Conservation (phyloP, 2,113 vertebrate species). For the Plestiodon gilberti region DNA sequence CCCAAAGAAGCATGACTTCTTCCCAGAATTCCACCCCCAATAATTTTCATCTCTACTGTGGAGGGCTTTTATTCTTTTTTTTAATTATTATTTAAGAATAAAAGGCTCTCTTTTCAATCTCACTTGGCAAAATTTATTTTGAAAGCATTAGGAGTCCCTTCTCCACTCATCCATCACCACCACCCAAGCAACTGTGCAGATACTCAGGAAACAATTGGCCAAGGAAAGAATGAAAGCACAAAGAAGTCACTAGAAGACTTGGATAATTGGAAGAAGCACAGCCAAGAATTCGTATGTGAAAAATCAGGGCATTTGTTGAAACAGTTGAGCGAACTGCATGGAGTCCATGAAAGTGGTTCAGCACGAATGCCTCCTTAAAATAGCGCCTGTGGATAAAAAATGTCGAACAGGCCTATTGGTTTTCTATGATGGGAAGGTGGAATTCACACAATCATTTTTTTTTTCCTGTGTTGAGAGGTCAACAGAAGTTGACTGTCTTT, state of each 20-base stretch:
- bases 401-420: neutral
- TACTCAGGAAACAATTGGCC: slow-evolving; percentile 49
- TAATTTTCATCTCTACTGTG: slow-evolving; percentile 67
- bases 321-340: neutral
- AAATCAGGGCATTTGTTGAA: slow-evolving; percentile 1
- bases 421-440: neutral
- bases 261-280: slow-evolving; percentile 13
- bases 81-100: slow-evolving; percentile 49
- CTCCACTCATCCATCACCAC: slow-evolving; percentile 68
- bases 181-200: slow-evolving; percentile 50
- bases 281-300: slow-evolving; percentile 2
- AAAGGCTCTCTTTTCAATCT: slow-evolving; percentile 62
- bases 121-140: slow-evolving; percentile 44
- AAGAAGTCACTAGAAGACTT: slow-evolving; percentile 12
- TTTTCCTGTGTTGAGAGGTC: neutral
- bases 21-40: slow-evolving; percentile 59
- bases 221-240: slow-evolving; percentile 19
- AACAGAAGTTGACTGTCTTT: neutral
- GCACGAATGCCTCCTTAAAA: slow-evolving; percentile 14
- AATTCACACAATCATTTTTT: neutral
- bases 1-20: slow-evolving; percentile 39
- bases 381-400: neutral
- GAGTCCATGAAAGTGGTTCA: slow-evolving; percentile 5
- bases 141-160: slow-evolving; percentile 45
- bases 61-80: slow-evolving; percentile 55